Evolutionary conservation across 2,113 vertebrate genomes (phyloP), one percentile per base, ranked within the genome.

Genomic region (Eptesicus fuscus): DNA sequence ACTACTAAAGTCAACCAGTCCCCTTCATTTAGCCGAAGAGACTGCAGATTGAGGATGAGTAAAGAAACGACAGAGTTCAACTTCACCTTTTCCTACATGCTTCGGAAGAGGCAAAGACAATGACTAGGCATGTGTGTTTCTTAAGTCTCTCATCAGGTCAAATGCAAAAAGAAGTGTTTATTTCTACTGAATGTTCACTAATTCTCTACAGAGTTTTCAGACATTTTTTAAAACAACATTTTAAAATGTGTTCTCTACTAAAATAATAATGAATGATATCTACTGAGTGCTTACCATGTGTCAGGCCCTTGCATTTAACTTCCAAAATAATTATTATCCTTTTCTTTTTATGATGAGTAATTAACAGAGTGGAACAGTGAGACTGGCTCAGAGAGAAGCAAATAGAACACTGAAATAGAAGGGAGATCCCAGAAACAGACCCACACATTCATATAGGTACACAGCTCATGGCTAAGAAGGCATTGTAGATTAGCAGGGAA

Each of bases 11-110:
- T 95, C 87, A 97, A 82, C n/a, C 82, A 25, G 23, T 59, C 87
- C 96, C 96, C 82, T 91, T 95, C 73, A 70, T 88, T 97, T 97
- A 97, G 94, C 49, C 89, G n/a, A 51, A 69, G 67, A 73, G 59
- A 67, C 63, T 82, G 40, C 28, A 59, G 42, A 67, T 23, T 47
- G 20, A 80, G 47, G 47, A 12, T 30, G 17, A 73, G 49, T 53
- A 9, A 83, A 73, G 47, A 63, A 69, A 8, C 28, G 28, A 5
- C 1, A 53, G n/a, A 85, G 35, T 70, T 59, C 59, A 61, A 12
- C 32, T 53, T 84, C 35, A 42, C 51, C 16, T 32, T 74, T 79
- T 59, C 44, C 61, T 12, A 40, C 0, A 0, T 35, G 65, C 30
- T 77, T 76, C 16, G 30, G 59, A 78, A 86, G 40, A 89, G 23